Evolutionary conservation across 1,140 invertebrate genomes (phyloP), one percentile per base, ranked within the genome.

Genomic region (Aphis craccivora): DNA sequence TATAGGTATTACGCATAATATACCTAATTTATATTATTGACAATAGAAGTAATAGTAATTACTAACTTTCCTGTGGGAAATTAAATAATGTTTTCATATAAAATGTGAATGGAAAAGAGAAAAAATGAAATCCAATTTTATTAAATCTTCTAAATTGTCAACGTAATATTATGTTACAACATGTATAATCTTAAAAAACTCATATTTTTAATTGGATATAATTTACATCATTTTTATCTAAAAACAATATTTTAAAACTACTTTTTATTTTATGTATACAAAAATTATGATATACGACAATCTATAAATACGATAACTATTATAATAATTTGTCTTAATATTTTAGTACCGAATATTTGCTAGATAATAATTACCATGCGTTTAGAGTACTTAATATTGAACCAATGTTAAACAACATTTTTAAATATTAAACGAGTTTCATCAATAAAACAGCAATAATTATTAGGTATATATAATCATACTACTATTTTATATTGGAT

Each of bases 351-450:
- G 7, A n/a, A 76, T 76, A 76, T 76, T 76, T 76, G 18, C 18
- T n/a, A 20, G 30, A 76, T 76, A 76, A 76, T 76, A 76, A 76
- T 76, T 76, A 76, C 30, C 60, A 76, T 76, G 14, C n/a, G 30
- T 76, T 20, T 76, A n/a, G 30, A 76, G 60, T 18, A 76, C 14
- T 5, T 76, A 67, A 67, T 67, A 67, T 67, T 67, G 11, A 67
- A 67, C 11, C 30, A 67, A 67, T 67, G 60, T 67, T 67, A 67
- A 67, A 67, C 60, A 67, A 18, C 30, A 14, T 67, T 60, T 67
- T 30, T 67, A 67, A 67, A 67, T n/a, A 67, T 76, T n/a, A n/a
- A 76, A 76, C 60, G 60, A 76, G 60, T 76, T 76, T 76, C n/a
- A 76, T 20, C 60, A n/a, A 76, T 35, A 76, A 76, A 76, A 76